These are phyloP conservation scores for Platynereis dumerilii DNA, from an alignment of 2,888 invertebrate species.

Conservation along the genomic window DNA sequence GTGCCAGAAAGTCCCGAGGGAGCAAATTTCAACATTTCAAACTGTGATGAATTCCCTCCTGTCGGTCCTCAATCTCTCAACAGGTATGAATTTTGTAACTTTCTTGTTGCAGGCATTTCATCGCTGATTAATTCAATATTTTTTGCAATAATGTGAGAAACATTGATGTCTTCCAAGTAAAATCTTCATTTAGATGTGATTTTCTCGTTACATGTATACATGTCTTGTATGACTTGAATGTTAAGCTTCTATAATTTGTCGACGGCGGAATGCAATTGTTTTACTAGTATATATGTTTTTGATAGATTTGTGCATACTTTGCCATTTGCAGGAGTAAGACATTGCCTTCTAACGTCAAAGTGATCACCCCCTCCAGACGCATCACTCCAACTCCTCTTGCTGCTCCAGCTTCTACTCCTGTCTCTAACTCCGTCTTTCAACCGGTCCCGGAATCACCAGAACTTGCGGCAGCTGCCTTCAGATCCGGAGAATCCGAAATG, in stretches of 20 bases:
- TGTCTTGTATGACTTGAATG: neutral
- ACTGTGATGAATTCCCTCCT: constrained; percentile 47
- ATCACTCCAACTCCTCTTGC: constrained; percentile 22
- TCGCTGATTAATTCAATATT: neutral
- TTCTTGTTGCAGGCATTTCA: neutral
- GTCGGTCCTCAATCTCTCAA: constrained; percentile 31
- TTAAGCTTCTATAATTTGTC: neutral
- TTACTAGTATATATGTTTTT: neutral
- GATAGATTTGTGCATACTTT: neutral
- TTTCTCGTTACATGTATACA: neutral
- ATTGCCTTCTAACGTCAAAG: neutral
- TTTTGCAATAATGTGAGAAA: no score
- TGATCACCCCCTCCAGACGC: constrained; percentile 22
- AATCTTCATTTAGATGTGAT: neutral
- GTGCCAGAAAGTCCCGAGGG: neutral
- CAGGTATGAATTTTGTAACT: neutral
- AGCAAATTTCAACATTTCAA: constrained; percentile 44
- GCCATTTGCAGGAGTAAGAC: neutral
- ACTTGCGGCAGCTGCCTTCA: no score
- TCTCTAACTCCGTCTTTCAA: no score
- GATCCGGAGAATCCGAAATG: no score
- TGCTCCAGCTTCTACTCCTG: neutral
- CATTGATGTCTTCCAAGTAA: no score
- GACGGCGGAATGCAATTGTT: neutral
- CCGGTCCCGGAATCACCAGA: no score